Conservation (phyloP, 2,113 vertebrate species). For the Oreochromis spilurus region DNA sequence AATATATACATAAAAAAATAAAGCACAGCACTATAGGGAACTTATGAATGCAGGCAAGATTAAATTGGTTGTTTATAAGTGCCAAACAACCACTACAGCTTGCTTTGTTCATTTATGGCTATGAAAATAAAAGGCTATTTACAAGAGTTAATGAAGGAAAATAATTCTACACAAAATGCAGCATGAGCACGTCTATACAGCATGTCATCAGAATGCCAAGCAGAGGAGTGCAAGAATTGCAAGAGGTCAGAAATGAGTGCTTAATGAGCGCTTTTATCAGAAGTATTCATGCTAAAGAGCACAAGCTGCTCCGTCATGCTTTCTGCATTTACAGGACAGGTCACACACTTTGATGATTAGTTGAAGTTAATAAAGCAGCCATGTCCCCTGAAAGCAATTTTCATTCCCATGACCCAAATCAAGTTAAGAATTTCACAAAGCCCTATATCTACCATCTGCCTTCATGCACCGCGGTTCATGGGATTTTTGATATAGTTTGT, state of each 20-base stretch:
- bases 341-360: conserved; percentile 6
- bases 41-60: background rate
- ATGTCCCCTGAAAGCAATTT: conserved; percentile 38
- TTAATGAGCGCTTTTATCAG: background rate
- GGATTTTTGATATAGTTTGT: background rate
- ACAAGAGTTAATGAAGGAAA: background rate
- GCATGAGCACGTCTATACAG: background rate
- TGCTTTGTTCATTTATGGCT: background rate
- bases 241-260: background rate
- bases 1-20: background rate
- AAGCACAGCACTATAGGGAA: background rate
- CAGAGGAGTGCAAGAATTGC: background rate
- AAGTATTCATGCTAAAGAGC: background rate
- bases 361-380: background rate
- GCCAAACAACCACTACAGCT: background rate
- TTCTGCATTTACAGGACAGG: conserved; percentile 4
- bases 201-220: background rate
- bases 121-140: background rate
- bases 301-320: conserved; percentile 1
- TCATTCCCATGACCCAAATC: conserved; percentile 25
- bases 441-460: background rate
- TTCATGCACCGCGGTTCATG: background rate
- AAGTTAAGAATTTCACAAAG: background rate
- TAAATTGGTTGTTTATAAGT: background rate
- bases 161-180: background rate